Base-by-base conservation (phyloP, 2,113 vertebrate genomes). In the Paramisgurnus dabryanus region DNA sequence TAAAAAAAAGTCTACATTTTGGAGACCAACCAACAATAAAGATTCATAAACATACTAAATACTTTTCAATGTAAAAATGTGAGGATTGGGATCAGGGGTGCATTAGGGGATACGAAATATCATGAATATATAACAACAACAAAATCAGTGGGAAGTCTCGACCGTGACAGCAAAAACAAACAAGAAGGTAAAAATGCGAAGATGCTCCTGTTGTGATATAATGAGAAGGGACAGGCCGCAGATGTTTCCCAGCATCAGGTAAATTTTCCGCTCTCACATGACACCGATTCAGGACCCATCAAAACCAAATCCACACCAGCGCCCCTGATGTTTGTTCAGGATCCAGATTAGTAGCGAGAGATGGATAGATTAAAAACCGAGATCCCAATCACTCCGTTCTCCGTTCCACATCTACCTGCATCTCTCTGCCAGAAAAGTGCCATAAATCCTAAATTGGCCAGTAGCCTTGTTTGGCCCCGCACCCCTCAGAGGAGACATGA, bases 181-280 rank as follows among this genome's bases (percentile, higher is more conserved):
- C 22, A 22, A 58, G 43, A 39, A 27, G 76, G 71, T 73, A 75
- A 69, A 71, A 79, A 79, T 76, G 67, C 80, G 84, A 58, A 77
- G 72, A 81, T 80, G 71, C 74, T 63, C 83, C 89, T 85, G 85
- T 58, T 80, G 77, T 80, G 85, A 88, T 81, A 67, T 88, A 81
- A 89, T 85, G 76, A 86, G 75, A 85, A 67, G 74, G 55, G 85
- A 87, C 85, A 78, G 69, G 71, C 80, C 63, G 0, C 34, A 58
- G 7, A 63, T 67, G 60, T 85, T 84, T 80, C 63, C 78, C 65
- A 10, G 27, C 47, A 39, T 71, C 78, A 71, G 78, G 78, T 79
- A 63, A 9, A 49, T 69, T 34, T 61, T 79, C 18, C 43, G 5
- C 43, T 75, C 18, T 47, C 18, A 6, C 49, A 49, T 1, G 7